Base-by-base conservation (phyloP, 1,140 invertebrate species). In the Physella acuta region DNA sequence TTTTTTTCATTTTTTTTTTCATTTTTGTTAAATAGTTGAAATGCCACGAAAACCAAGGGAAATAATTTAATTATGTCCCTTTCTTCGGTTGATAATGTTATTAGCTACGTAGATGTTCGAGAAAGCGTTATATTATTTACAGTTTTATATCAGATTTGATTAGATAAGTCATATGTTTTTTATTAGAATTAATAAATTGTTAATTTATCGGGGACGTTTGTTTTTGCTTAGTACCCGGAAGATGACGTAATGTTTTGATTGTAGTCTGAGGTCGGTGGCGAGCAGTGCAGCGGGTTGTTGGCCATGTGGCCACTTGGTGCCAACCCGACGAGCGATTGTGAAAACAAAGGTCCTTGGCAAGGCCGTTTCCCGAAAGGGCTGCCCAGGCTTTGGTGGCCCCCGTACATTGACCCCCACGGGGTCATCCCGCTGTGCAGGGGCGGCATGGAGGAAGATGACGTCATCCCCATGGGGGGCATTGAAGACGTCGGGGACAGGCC, bases 361-460 rank as follows among this genome's bases (percentile, higher is more conserved):
- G 36, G 28, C 14, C 5, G 58, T 5, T 61, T 61, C 2, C 59
- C 36, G 24, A 24, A 36, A 20, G 20, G n/a, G 36, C 31, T 37
- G 1, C 34, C 36, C 1, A 39, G 36, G 16, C 24, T 3, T 24
- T 17, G 26, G 3, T 26, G 39, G 3, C 26, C 16, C 5, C 62
- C 62, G 62, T 52, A 64, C 31, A 64, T 30, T 17, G 62, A 30
- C 20, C 62, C 49, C 62, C 62, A 64, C 34, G 49, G 62, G 2
- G 62, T 8, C 62, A 64, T 52, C 39, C 31, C 30, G 16, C 34
- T 4, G 1, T 17, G 51, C n/a, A 64, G 62, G 17, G 62, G 62
- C 17, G 44, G 62, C 2, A 52, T 33, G 5, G 62, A 51, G 4
- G 62, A 44, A 3, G 62, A 53, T 30, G 59, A 11, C 33, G 58